A percentile compares a stretch with the other conserved stretches of the same genome.
phyloP scores from a whole-genome alignment of 1,140 invertebrate species.

The Zaprionus gabonicus region DNA sequence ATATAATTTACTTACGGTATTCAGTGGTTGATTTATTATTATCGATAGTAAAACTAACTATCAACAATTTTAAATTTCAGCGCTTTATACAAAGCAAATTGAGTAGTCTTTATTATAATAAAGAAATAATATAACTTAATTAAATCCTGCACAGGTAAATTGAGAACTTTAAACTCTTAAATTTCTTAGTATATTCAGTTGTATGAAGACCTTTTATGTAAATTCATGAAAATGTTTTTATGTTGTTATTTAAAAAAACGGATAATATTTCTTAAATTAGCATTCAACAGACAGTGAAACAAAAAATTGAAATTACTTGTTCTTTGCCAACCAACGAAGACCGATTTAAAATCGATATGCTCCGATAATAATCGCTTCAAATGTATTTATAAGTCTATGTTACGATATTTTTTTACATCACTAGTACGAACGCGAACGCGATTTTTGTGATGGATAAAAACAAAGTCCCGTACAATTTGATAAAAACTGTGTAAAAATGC shows the following conservation, averaged over 20 bases:
- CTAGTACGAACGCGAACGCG: conserved; percentile 56
- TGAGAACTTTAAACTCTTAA: too few relatives aligned
- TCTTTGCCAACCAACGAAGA: background rate
- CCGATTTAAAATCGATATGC: background rate
- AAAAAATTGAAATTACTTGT: background rate
- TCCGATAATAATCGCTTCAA: conserved; percentile 23
- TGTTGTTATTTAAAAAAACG: background rate
- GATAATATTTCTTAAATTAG: background rate
- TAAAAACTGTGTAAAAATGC: conserved; percentile 64
- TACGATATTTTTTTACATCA: conserved; percentile 44
- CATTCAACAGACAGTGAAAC: too few relatives aligned
- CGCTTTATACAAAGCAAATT: background rate
- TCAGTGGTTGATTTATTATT: background rate
- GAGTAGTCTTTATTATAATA: background rate
- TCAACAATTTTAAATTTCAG: background rate
- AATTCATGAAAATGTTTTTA: background rate
- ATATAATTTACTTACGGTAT: background rate
- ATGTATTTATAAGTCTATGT: conserved; percentile 11
- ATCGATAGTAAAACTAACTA: background rate
- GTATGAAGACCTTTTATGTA: background rate
- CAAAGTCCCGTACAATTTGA: conserved; percentile 65
- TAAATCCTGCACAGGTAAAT: too few relatives aligned
- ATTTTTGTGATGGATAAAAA: conserved; percentile 70
- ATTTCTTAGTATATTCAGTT: too few relatives aligned
- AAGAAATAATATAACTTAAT: too few relatives aligned